Percentiles rank a stretch among this genome's conserved stretches.
These are phyloP conservation scores for Liparis tanakae DNA, from an alignment of 2,797 vertebrate genomes.

Conservation along the genomic window DNA sequence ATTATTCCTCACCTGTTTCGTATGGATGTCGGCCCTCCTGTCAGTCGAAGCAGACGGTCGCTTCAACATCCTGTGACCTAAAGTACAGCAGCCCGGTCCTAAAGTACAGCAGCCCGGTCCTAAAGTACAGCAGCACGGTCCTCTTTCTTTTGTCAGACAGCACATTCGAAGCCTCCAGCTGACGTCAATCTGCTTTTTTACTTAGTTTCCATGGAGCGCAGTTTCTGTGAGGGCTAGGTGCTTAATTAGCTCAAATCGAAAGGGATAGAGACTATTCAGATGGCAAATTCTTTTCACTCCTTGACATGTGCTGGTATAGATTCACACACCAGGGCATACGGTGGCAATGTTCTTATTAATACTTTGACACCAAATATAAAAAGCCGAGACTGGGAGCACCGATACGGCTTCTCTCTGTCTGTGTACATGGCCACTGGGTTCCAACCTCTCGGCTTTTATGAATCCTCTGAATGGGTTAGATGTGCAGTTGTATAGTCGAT, in stretches of 20 bases:
- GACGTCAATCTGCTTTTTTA: conserved; percentile 69
- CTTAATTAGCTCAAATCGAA: conserved; percentile 74
- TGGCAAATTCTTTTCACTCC: conserved; percentile 68
- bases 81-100: no score
- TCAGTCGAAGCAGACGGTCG: conserved; percentile 39
- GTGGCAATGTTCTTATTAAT: conserved; percentile 63
- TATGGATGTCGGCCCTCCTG: conserved; percentile 18
- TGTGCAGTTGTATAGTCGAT: conserved; percentile 70
- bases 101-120: no score
- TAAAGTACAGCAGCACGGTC: conserved; percentile 57
- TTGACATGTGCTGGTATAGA: conserved; percentile 61
- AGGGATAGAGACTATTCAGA: conserved; percentile 47
- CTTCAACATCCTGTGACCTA: conserved; percentile 63
- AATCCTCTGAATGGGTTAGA: conserved; percentile 76
- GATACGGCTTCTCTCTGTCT: conserved; percentile 52
- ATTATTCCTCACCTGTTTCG: conserved; percentile 19
- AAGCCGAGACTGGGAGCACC: conserved; percentile 31
- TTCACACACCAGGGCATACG: conserved; percentile 33
- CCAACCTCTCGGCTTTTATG: conserved; percentile 61
- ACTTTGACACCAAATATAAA: conserved; percentile 63
- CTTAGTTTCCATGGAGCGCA: conserved; percentile 79
- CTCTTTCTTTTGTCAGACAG: conserved; percentile 68
- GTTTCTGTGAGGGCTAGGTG: conserved; percentile 66
- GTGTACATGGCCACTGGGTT: conserved; percentile 56
- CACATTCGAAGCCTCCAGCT: conserved; percentile 72